Evolutionary conservation across 2,113 vertebrate species (phyloP), one percentile per base, ranked within the genome.

Genomic region (Ivindomyrus marchei): DNA sequence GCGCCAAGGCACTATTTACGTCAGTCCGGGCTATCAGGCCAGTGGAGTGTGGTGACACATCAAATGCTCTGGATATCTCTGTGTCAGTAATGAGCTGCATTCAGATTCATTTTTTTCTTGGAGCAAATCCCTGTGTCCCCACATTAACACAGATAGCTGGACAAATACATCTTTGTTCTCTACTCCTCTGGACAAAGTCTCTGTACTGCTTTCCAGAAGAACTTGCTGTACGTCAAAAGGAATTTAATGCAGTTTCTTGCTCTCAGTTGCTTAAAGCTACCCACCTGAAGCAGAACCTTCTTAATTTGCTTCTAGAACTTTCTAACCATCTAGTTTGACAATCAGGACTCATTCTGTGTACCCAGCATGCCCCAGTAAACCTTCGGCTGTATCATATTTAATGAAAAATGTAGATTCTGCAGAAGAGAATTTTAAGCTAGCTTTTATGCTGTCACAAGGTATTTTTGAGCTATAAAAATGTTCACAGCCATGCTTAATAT

Each of bases 161-260:
- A 87, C 9, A 87, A 87, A 27, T 13, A 17, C 10, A n/a, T 85
- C 0, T 1, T 24, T 36, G 13, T 19, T 53, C 49, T 86, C 86
- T 88, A 87, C 62, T 39, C 90, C 85, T 89, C 49, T 62, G 24
- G 62, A 87, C 13, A 87, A 87, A 36, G 24, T 89, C 27, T n/a
- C 31, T 56, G 6, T 80, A 49, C 31, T 47, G 66, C 10, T 88
- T 19, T 42, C 17, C 36, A 83, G 17, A 83, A 42, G 77, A 45
- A 62, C 9, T 50, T 89, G 52, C 74, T 56, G 74, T 46, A 49
- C 7, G 27, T 88, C 53, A 46, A 42, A 39, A 39, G 31, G 74
- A 77, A 89, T 89, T 80, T 83, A 56, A 74, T 53, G 19, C 47
- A 77, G 15, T 45, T 66, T 49, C 45, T 62, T 84, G 13, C 52